A percentile compares a stretch with the other conserved stretches of the same genome.
Conservation (phyloP, 2,888 invertebrate genomes). For the Morinoia aosen region DNA sequence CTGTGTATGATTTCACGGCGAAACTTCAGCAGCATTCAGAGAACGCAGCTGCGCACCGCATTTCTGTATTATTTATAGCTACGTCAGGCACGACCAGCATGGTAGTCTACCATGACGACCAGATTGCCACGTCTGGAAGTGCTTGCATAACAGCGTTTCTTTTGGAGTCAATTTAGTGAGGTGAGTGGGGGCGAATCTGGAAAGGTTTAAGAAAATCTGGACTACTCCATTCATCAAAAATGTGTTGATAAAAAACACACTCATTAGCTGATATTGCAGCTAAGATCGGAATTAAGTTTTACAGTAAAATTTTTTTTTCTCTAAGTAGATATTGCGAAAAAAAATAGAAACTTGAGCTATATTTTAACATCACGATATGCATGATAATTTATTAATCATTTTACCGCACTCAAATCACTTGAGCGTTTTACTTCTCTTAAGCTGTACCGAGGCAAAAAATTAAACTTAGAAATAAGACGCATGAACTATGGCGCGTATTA, state of each 20-base stretch:
- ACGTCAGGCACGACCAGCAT: not conserved
- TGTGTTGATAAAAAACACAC: too few species aligned
- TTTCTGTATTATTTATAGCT: not conserved
- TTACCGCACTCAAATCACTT: too few species aligned
- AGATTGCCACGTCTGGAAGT: not conserved
- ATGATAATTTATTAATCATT: too few species aligned
- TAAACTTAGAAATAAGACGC: not conserved
- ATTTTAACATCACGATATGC: too few species aligned
- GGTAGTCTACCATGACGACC: too few species aligned
- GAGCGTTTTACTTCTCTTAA: too few species aligned
- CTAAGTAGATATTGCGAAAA: too few species aligned
- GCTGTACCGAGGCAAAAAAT: not conserved
- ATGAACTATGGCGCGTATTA: not conserved
- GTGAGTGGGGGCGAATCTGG: not conserved
- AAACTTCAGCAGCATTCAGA: not conserved
- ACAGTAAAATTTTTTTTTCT: too few species aligned
- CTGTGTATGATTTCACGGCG: not conserved
- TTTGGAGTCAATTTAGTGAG: not conserved
- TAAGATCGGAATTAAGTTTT: too few species aligned
- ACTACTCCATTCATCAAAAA: not conserved
- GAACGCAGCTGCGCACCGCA: not conserved
- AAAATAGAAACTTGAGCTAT: too few species aligned
- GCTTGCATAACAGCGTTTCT: not conserved
- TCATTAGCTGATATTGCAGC: too few species aligned
- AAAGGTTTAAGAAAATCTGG: not conserved